Percentiles rank a stretch among this genome's conserved stretches.
Conservation (phyloP, 2,113 vertebrate genomes). For the Planiliza haematocheilus region DNA sequence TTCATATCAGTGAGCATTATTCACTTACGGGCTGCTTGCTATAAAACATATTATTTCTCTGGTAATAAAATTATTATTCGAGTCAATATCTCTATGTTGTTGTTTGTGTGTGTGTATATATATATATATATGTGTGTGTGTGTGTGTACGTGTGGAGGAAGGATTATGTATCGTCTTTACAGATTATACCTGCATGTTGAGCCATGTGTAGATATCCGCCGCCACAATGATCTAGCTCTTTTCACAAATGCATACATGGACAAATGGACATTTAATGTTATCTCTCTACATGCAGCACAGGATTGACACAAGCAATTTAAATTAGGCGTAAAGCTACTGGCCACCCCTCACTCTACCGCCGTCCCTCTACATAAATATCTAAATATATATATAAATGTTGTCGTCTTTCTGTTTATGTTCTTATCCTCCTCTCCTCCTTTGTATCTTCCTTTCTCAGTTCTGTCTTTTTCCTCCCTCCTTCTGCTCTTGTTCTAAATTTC, state of each 20-base stretch:
- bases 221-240: conserved; percentile 44
- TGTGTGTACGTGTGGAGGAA: neutral
- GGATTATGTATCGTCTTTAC: conserved; percentile 27
- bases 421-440: conserved; percentile 72
- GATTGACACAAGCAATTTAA: conserved; percentile 68
- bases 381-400: neutral
- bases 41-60: conserved; percentile 58
- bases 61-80: conserved; percentile 55
- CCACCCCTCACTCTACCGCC: conserved; percentile 66
- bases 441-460: conserved; percentile 34
- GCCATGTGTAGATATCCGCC: conserved; percentile 19
- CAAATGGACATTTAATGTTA: conserved; percentile 58
- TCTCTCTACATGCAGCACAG: conserved; percentile 47
- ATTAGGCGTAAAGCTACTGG: conserved; percentile 43
- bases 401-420: conserved; percentile 69
- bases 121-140: neutral
- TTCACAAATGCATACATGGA: conserved; percentile 41
- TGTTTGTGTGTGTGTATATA: conserved; percentile 14
- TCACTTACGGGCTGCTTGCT: conserved; percentile 59
- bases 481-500: conserved; percentile 58
- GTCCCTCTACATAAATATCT: conserved; percentile 58
- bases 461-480: conserved; percentile 29
- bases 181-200: conserved; percentile 29
- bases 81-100: conserved; percentile 38
- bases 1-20: conserved; percentile 66